phyloP scores from a whole-genome alignment of 2,888 invertebrate genomes.

The Polyommatus icarus region DNA sequence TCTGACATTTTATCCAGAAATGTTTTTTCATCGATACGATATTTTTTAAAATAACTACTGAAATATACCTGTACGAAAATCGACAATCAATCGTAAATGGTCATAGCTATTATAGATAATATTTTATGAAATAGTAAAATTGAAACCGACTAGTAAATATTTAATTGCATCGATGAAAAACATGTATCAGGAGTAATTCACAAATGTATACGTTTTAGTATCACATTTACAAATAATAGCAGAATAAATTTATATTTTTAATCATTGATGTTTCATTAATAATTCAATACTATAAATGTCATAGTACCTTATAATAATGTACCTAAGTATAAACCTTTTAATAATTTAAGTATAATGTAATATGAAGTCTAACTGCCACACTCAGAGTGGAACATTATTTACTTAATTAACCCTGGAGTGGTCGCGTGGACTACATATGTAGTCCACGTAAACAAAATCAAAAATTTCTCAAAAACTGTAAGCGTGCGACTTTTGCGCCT shows the following conservation, averaged over 20 bases:
- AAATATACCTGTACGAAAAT: not conserved
- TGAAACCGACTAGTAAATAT: not conserved
- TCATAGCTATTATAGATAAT: not conserved
- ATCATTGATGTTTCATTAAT: constrained; percentile 37
- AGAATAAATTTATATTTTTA: constrained; percentile 48
- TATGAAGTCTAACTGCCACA: too few species aligned
- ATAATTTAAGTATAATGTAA: too few species aligned
- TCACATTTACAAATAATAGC: constrained; percentile 53
- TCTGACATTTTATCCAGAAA: not conserved
- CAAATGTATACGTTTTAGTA: constrained; percentile 75
- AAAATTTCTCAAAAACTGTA: too few species aligned
- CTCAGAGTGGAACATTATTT: too few species aligned
- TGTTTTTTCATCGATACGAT: not conserved
- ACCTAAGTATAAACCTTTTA: too few species aligned
- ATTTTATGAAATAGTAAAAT: not conserved
- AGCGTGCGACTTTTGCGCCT: too few species aligned
- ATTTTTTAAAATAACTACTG: not conserved
- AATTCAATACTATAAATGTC: too few species aligned
- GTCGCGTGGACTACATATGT: too few species aligned
- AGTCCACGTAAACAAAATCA: too few species aligned
- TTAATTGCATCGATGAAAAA: not conserved
- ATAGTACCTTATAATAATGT: too few species aligned
- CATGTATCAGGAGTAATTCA: constrained; percentile 8
- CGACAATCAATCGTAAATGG: not conserved
- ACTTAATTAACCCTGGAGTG: too few species aligned